A percentile compares a stretch with the other conserved stretches of the same genome.
phyloP scores from a whole-genome alignment of 2,113 vertebrate genomes.

The Hippoglossus stenolepis region DNA sequence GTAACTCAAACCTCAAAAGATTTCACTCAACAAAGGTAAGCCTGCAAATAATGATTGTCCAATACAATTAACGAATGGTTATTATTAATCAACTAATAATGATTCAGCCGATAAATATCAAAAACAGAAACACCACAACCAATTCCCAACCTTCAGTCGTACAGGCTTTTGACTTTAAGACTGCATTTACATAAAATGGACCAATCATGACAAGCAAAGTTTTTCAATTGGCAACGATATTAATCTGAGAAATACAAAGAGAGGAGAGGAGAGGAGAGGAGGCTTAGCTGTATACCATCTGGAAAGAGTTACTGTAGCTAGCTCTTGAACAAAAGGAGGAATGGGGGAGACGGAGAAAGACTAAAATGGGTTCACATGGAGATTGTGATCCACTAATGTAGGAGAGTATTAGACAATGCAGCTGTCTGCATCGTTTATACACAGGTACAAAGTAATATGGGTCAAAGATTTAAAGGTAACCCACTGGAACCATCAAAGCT shows the following conservation, averaged over 20 bases:
- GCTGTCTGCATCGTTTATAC: background rate
- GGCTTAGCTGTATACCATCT: conserved; percentile 59
- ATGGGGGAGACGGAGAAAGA: conserved; percentile 13
- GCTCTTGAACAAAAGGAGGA: conserved; percentile 59
- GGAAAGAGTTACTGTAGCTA: conserved; percentile 54
- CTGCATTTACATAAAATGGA: background rate
- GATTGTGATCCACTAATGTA: background rate
- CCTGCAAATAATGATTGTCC: too few relatives aligned
- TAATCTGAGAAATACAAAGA: background rate
- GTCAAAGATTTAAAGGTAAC: background rate
- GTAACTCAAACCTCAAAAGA: too few relatives aligned
- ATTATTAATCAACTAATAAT: background rate
- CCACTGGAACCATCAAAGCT: background rate
- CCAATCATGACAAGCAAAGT: background rate
- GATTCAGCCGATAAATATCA: background rate
- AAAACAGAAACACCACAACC: background rate
- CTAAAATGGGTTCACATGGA: background rate
- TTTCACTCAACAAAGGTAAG: too few relatives aligned
- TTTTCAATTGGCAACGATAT: background rate
- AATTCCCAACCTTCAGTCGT: background rate
- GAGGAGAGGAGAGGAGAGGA: background rate
- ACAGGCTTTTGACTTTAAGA: background rate
- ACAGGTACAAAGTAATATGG: background rate
- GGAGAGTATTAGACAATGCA: background rate
- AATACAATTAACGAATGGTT: background rate